Evolutionary conservation across 2,888 invertebrate genomes (phyloP), one percentile per base, ranked within the genome.

Genomic region (Phasia obesa): DNA sequence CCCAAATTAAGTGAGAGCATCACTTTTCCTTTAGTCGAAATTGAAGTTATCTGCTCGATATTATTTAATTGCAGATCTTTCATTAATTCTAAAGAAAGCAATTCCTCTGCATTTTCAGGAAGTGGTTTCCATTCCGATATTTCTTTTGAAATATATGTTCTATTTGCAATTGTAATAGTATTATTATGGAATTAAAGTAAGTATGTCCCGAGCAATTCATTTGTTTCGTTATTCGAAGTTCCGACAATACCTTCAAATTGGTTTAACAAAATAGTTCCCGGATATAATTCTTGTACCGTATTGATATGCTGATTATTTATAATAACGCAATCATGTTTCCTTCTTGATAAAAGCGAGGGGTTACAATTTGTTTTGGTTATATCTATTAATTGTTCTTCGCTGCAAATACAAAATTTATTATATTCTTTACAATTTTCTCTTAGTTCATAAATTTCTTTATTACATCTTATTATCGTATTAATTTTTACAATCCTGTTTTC

Each of bases 371-470:
- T 67, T 67, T 64, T 19, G 15, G 47, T 64, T 64, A 64, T 64
- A 64, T 64, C 64, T 64, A 64, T 62, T 62, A 62, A 27, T 25
- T 44, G 44, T 47, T 47, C 62, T 27, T 47, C 19, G n/a, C 25
- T 60, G 25, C 60, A 60, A 60, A 60, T 60, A 44, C 25, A 42
- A 25, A 42, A 44, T 42, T 60, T 23, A 44, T 42, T 60, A 42
- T 60, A 60, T 42, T 60, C 60, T 25, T 42, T 60, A 60, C 60
- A 60, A 60, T 42, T 42, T 60, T 35, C 59, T 59, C 17, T 59
- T 38, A 59, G 5, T 59, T 59, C 38, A 59, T 59, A 59, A 59
- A 59, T 44, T 64, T 64, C 62, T 64, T 64, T 27, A 64, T 64
- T 64, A 64, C 62, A 64, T 64, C 47, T 47, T 64, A 64, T 47